phyloP scores from a whole-genome alignment of 2,888 invertebrate genomes.

The Sesamia inferens region DNA sequence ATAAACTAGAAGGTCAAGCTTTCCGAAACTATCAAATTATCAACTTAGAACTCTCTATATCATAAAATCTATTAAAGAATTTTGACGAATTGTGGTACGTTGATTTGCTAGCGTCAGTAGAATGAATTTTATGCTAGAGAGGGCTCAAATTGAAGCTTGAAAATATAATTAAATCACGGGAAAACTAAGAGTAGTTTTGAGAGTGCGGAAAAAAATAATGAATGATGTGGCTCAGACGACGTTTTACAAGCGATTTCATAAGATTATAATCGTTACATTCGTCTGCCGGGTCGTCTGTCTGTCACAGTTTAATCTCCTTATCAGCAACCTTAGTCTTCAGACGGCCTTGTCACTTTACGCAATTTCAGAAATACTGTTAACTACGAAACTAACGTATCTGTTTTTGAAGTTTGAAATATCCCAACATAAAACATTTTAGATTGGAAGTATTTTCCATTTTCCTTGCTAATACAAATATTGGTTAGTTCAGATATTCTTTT shows the following conservation, averaged over 20 bases:
- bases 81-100: no score
- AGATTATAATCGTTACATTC: constrained; percentile 50
- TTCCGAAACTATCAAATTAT: no score
- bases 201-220: constrained; percentile 4
- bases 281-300: constrained; percentile 63
- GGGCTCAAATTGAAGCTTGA: background rate
- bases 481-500: background rate
- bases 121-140: background rate
- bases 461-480: background rate
- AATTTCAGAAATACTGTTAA: constrained; percentile 30
- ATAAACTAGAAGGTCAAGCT: no score
- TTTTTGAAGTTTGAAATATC: background rate
- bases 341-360: constrained; percentile 39
- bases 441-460: no score
- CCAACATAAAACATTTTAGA: background rate
- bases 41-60: no score
- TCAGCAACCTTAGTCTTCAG: constrained; percentile 36
- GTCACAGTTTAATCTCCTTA: constrained; percentile 56
- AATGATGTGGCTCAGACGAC: constrained; percentile 33
- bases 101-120: background rate
- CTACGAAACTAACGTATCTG: background rate
- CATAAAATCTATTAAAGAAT: no score
- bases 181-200: background rate
- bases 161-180: background rate
- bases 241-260: constrained; percentile 20